A percentile compares a stretch with the other conserved stretches of the same genome.
Evolutionary conservation across 23 tunicate species (phyloP).

Genomic region (Ciona savignyi): DNA sequence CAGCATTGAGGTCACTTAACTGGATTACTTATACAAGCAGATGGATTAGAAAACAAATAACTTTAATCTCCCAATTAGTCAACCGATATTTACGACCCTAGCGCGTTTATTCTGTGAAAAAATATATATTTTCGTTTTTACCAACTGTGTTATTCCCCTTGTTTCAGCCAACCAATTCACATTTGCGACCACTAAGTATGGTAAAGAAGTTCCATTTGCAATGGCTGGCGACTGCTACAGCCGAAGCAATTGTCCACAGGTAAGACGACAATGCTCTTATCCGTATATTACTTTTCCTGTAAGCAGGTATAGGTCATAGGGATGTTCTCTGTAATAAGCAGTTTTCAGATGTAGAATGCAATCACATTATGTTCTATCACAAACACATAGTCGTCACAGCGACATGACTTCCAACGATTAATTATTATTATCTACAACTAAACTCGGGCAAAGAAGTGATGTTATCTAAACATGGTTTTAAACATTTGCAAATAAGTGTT

Average conservation of each 20-base stretch:
- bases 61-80: not conserved
- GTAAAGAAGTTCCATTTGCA: conserved; percentile 50
- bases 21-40: not conserved
- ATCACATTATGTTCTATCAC: not conserved
- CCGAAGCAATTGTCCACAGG: conserved; percentile 83
- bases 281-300: too few species aligned
- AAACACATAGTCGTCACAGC: too few species aligned
- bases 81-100: too few species aligned
- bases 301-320: too few species aligned
- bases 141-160: too few species aligned
- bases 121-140: not conserved
- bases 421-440: too few species aligned
- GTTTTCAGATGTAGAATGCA: not conserved
- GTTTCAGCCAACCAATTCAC: conserved; percentile 54
- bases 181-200: conserved; percentile 50
- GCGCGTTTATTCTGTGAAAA: too few species aligned
- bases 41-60: not conserved
- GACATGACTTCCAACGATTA: too few species aligned
- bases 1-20: not conserved
- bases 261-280: too few species aligned
- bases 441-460: too few species aligned
- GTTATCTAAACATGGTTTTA: too few species aligned
- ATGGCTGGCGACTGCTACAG: conserved; percentile 98
- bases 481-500: not conserved
- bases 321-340: too few species aligned